Evolutionary conservation across 2,888 invertebrate species (phyloP).

Genomic region (Ornithoptera alexandrae): DNA sequence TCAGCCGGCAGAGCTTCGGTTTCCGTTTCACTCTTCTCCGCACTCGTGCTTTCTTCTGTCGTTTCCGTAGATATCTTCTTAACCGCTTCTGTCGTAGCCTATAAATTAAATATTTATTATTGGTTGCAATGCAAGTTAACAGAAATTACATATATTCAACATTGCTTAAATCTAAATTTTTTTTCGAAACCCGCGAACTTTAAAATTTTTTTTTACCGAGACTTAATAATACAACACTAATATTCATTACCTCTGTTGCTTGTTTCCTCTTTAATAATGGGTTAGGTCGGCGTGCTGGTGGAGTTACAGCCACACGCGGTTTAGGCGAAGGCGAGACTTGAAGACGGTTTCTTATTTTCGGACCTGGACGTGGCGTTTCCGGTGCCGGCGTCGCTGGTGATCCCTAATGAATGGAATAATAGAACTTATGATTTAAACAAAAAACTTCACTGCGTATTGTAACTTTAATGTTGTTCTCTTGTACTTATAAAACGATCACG

Average conservation of each 20-base stretch:
- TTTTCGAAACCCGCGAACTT: background rate
- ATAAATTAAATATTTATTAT: constrained; percentile 13
- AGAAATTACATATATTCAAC: no score
- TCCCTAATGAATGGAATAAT: constrained; percentile 38
- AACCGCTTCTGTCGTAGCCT: constrained; percentile 67
- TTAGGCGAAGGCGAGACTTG: constrained; percentile 70
- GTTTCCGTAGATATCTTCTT: constrained; percentile 64
- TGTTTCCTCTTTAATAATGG: constrained; percentile 78
- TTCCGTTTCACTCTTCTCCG: constrained; percentile 59
- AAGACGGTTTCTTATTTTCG: constrained; percentile 61
- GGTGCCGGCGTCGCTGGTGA: constrained; percentile 61
- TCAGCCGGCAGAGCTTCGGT: constrained; percentile 60
- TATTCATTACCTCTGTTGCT: constrained; percentile 60
- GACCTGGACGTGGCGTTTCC: constrained; percentile 55
- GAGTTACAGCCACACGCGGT: constrained; percentile 73
- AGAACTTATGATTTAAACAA: no score
- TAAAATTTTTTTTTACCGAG: background rate
- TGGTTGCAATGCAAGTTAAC: no score
- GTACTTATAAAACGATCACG: background rate
- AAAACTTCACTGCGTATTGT: background rate
- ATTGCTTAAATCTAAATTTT: background rate
- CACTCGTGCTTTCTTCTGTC: constrained; percentile 68
- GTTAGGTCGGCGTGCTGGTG: constrained; percentile 75
- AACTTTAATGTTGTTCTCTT: background rate
- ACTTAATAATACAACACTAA: background rate